Percentiles rank a stretch among this genome's conserved stretches.
phyloP scores from a whole-genome alignment of 2,888 invertebrate genomes.

The Pristionchus japonicus region DNA sequence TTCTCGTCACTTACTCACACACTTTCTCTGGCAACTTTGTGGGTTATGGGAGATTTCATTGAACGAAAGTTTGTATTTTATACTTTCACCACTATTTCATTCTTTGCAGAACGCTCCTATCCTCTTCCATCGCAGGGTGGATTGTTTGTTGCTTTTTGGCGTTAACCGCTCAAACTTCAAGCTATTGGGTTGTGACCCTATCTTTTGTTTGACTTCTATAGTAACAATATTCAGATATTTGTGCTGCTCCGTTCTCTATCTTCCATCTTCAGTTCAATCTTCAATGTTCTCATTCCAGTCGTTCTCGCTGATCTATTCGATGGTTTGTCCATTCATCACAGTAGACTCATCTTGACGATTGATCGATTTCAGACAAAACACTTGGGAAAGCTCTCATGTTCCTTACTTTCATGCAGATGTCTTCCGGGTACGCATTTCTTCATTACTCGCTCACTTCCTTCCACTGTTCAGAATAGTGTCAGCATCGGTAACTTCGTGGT shows the following conservation, averaged over 20 bases:
- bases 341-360: too few relatives aligned
- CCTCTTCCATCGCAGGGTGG: neutral
- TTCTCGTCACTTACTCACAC: neutral
- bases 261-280: neutral
- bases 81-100: too few relatives aligned
- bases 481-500: neutral
- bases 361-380: neutral
- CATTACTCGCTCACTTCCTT: neutral
- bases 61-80: neutral
- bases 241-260: neutral
- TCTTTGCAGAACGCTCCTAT: neutral
- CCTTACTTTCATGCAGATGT: neutral
- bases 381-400: neutral
- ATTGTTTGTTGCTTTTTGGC: neutral
- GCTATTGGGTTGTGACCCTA: too few relatives aligned
- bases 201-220: neutral
- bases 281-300: constrained; percentile 2
- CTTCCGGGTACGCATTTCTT: neutral
- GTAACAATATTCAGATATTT: neutral
- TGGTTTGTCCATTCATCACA: neutral
- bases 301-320: neutral
- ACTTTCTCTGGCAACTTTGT: neutral
- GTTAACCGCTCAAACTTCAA: neutral
- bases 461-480: neutral
- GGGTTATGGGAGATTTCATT: neutral